Evolutionary conservation across 92 coral and sea anemone genomes (phyloP), one percentile per base, ranked within the genome.

Genomic region (Actinernus sp.): DNA sequence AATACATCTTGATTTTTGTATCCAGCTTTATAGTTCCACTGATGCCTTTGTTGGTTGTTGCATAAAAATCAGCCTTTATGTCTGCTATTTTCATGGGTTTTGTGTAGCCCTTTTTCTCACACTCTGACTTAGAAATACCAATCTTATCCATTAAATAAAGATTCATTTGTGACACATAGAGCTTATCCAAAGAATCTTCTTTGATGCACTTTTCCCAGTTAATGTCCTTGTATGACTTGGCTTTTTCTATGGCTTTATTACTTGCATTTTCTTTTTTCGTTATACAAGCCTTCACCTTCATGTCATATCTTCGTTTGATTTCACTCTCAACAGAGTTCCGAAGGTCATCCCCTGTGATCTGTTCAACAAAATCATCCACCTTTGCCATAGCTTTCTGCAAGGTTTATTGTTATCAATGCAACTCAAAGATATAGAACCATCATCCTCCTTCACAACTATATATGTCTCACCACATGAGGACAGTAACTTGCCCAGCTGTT

Each of bases 401-500:
- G 14, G 83, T 82, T 74, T 53, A 82, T 74, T 82, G 17, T 19
- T 21, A 46, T 82, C 88, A 3, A 36, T 60, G 28, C 49, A 18
- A 12, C 22, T 19, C 17, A 63, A 45, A 13, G 65, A 39, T 6
- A 29, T 18, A 51, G 40, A 19, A 21, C 31, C 52, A 17, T 45
- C 57, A 21, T 58, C 55, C 16, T 66, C 28, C 19, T 22, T 38
- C 22, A 28, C 51, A 4, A n/a, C 4, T 49, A 17, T 32, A 13
- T 76, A 80, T 54, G 80, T 74, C 13, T 62, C 10, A 36, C 84
- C 90, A 69, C 74, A 83, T n/a, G 90, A 76, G 6, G 36, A 9
- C 2, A 83, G 13, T 2, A 75, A 13, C 54, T 55, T 23, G 0
- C 63, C 74, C 19, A 84, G 31, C 22, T 84, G 54, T 58, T 76